Base-by-base conservation (phyloP, 2,113 vertebrate genomes). In the Caranx ignobilis region DNA sequence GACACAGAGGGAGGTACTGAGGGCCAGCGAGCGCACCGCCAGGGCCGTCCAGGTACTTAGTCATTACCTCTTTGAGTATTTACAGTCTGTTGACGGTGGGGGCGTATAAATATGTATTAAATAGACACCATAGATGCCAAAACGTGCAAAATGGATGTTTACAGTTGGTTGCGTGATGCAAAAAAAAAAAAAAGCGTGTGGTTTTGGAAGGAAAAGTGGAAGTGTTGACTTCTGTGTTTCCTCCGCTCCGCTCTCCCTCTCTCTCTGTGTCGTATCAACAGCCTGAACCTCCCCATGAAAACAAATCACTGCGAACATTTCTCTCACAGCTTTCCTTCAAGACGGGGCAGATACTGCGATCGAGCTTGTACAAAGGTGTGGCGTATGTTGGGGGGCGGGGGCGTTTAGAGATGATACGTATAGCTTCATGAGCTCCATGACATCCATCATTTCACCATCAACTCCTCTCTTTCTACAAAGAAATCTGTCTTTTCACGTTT, bases 331-430 rank as follows among this genome's bases (percentile, higher is more conserved):
- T 77, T 77, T 80, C 59, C 79, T 74, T 37, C 63, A 71, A 69
- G 48, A 71, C 26, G 62, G 61, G 59, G 80, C 65, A 48, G 43
- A n/a, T 70, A 56, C 76, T 45, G 45, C 59, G 71, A 35, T 66
- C 61, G 62, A 65, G 68, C 60, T 61, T 73, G 63, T 73, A 65
- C 83, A 82, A 71, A 61, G 55, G 72, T 87, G 55, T 83, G 26
- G 26, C 26, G 63, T 77, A 31, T 83, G 69, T 77, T 15, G 3
- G 45, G 21, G 48, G 37, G 18, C 1, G 10, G 69, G 66, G 73
- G 55, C 62, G 77, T 59, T 67, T 68, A 69, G 11, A 79, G 47
- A 72, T 26, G 26, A 26, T 26, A 66, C 66, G 79, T 86, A 86
- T 65, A 71, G 41, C 71, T 54, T 80, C 86, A 81, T 57, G 47